A percentile compares a stretch with the other conserved stretches of the same genome.
phyloP scores from a whole-genome alignment of 2,797 vertebrate species.

The Parauchenoglanis ngamensis region DNA sequence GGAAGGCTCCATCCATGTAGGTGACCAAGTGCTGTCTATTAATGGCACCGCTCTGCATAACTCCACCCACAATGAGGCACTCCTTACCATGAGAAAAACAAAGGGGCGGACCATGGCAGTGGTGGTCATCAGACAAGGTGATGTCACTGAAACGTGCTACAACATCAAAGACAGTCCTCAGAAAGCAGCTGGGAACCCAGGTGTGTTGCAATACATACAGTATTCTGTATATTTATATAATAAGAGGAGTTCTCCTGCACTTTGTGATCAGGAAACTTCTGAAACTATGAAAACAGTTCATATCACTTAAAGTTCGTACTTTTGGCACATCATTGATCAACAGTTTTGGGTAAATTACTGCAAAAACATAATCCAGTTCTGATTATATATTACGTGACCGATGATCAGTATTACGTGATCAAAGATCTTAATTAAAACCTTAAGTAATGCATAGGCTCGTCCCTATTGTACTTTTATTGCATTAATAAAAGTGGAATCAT shows the following conservation, averaged over 20 bases:
- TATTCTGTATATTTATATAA: neutral
- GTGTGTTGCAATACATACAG: conserved; percentile 26
- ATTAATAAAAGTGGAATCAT: neutral
- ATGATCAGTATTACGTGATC: neutral
- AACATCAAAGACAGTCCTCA: conserved; percentile 29
- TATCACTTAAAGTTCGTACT: neutral
- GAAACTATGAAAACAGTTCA: neutral
- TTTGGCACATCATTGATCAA: neutral
- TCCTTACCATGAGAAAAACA: conserved; percentile 69
- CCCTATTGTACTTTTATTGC: neutral
- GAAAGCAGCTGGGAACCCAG: conserved; percentile 31
- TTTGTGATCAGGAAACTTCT: neutral
- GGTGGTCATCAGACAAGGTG: conserved; percentile 74
- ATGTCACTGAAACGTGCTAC: conserved; percentile 21
- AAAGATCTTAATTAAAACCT: neutral
- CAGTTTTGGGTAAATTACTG: neutral
- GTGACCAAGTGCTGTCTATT: conserved; percentile 78
- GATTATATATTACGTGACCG: neutral
- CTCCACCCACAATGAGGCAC: conserved; percentile 73
- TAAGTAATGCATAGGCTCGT: neutral
- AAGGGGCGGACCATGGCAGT: conserved; percentile 71
- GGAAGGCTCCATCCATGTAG: conserved; percentile 76
- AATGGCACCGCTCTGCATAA: conserved; percentile 73
- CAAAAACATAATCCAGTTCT: neutral
- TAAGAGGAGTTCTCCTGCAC: neutral